Base-by-base conservation (phyloP, 2,888 invertebrate species). In the Temnothorax rugatulus region DNA sequence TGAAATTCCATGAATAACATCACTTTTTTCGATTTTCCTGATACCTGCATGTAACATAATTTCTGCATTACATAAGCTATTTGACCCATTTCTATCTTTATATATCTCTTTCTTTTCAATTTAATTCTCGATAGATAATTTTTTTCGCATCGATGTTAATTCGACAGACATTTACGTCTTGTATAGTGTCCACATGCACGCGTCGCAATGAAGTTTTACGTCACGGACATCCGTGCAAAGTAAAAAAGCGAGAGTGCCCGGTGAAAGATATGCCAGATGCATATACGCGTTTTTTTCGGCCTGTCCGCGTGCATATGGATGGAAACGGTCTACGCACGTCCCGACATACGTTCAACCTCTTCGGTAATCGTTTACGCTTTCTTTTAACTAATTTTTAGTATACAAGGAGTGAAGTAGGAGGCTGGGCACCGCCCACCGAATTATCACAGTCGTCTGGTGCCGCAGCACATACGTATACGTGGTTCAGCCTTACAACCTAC, bases 401-500 rank as follows among this genome's bases (percentile, higher is more conserved):
- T 94, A 94, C 93, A 94, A 94, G 94, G 93, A 94, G 52, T 94
- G 94, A 94, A 94, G 94, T 94, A 94, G 94, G 95, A 94, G 94
- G 95, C 95, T 94, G 95, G 95, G 95, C 95, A 95, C 95, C 95
- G 95, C 95, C 95, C 95, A 95, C 95, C 95, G 95, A 95, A 94
- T 92, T 94, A 95, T 95, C 94, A 94, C 95, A 95, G 94, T 94
- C 90, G 94, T 93, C 93, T 94, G 95, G 94, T 95, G 94, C 94
- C 95, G 95, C 94, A 94, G 94, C 95, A 95, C 95, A 95, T 95
- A 95, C 95, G 95, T 95, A 95, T 95, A 95, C 95, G 94, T 95
- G 95, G 95, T 95, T 95, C 94, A 94, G 94, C 95, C 95, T 95
- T 95, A 95, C 91, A 92, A 91, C 93, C 94, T 95, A 95, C 93